A percentile compares a stretch with the other conserved stretches of the same genome.
These are phyloP conservation scores for Brachyopa scutellaris DNA, from an alignment of 2,888 invertebrate species.

Conservation along the genomic window DNA sequence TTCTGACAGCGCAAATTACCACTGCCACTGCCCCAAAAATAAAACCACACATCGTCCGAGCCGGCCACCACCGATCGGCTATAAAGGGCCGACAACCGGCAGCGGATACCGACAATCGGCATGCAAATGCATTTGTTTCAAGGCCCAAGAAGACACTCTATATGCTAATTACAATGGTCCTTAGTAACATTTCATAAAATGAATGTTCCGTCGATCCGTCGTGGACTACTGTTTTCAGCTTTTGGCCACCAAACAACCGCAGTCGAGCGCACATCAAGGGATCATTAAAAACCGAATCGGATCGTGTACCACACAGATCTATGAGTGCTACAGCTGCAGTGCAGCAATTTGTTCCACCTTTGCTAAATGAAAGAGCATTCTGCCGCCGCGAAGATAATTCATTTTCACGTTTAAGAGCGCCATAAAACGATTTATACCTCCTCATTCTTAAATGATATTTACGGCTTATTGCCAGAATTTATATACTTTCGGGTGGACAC, in stretches of 20 bases:
- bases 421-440: conserved; percentile 66
- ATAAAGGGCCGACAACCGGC: conserved; percentile 26
- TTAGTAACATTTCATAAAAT: conserved; percentile 58
- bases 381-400: conserved; percentile 65
- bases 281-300: conserved; percentile 66
- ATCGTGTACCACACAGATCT: conserved; percentile 51
- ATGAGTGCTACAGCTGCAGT: conserved; percentile 19
- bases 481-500: conserved; percentile 52
- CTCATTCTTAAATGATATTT: conserved; percentile 57
- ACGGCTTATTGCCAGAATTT: conserved; percentile 39
- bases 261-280: conserved; percentile 26
- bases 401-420: conserved; percentile 67
- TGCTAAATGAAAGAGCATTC: conserved; percentile 60
- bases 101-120: conserved; percentile 58
- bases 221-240: conserved; percentile 66
- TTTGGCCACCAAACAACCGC: background rate
- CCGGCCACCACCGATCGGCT: too few species aligned
- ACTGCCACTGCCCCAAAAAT: conserved; percentile 55
- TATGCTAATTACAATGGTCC: conserved; percentile 70
- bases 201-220: conserved; percentile 68
- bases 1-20: conserved; percentile 67
- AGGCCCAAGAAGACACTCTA: conserved; percentile 46
- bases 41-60: conserved; percentile 10
- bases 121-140: conserved; percentile 72
- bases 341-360: conserved; percentile 66